phyloP scores from a whole-genome alignment of 1,140 invertebrate genomes.

The Pogonomyrmex barbatus region DNA sequence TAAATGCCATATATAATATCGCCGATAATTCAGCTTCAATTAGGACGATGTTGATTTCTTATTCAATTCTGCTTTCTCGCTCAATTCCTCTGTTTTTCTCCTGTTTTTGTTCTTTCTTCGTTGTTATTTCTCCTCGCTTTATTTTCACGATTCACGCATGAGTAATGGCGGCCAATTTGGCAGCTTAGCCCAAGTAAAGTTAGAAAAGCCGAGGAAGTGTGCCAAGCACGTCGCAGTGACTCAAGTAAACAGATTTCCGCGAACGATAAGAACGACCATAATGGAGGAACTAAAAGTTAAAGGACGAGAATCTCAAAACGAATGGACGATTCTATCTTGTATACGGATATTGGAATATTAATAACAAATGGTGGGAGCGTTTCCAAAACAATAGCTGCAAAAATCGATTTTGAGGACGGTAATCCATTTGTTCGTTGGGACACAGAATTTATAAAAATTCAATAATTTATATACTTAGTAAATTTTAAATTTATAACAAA shows the following conservation, averaged over 20 bases:
- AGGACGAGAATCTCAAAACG: not conserved
- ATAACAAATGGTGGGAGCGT: conserved; percentile 23
- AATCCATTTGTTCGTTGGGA: not conserved
- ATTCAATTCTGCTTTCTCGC: not conserved
- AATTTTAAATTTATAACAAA: not conserved
- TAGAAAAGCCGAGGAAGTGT: conserved; percentile 44
- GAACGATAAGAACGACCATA: conserved; percentile 40
- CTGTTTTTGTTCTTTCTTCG: not conserved
- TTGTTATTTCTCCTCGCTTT: conserved; percentile 36
- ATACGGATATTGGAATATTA: conserved; percentile 16
- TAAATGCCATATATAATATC: not conserved
- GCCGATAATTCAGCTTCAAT: not conserved
- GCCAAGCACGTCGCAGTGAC: conserved; percentile 33
- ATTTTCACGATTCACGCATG: conserved; percentile 62
- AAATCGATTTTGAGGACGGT: not conserved
- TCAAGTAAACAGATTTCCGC: conserved; percentile 54
- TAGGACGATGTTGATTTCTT: not conserved
- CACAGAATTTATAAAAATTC: not conserved
- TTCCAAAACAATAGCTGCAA: not conserved
- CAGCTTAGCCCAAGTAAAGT: conserved; percentile 60
- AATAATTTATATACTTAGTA: not conserved
- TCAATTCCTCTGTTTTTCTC: not conserved
- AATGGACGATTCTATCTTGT: not conserved
- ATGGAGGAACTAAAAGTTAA: conserved; percentile 33
- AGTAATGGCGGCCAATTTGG: conserved; percentile 69